Evolutionary conservation across 2,888 invertebrate species (phyloP), one percentile per base, ranked within the genome.

Genomic region (Phaedon cochleariae): DNA sequence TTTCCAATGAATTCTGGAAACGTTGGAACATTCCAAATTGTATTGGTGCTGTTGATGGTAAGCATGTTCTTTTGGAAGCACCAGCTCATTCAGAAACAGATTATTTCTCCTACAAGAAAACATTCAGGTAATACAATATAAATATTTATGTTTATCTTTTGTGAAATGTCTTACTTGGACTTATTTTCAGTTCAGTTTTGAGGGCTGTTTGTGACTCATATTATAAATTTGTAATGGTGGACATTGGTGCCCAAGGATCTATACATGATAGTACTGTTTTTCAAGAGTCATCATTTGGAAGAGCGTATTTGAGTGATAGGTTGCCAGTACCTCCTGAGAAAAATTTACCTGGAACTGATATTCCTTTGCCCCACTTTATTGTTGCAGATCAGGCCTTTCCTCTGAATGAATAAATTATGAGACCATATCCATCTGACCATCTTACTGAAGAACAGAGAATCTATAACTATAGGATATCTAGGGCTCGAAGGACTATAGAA

Each of bases 31-130:
- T 34, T 34, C 31, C 31, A 34, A n/a, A n/a, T n/a, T n/a, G n/a
- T n/a, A n/a, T n/a, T n/a, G n/a, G n/a, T n/a, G 9, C 31, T 34
- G 31, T 34, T 34, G 31, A 34, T 34, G 31, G 31, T 5, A 34
- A 34, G 9, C 31, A 34, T 34, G 10, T 34, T 10, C 6, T 34
- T 34, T 5, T 18, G 20, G 21, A 49, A 49, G 49, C 49, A 49
- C 49, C 49, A 49, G 49, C 49, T 21, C 49, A 49, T n/a, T 49
- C 49, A 9, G 49, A 21, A 2, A 20, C 49, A n/a, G 49, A 49
- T 21, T 18, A 49, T 22, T 49, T 49, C n/a, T 49, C 49, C 18
- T 49, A 49, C 20, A 49, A 49, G 22, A 49, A 49, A 49, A 49
- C 49, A 21, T 49, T 49, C 20, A 49, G 49, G 49, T 49, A 5